Evolutionary conservation across 1,140 invertebrate genomes (phyloP), one percentile per base, ranked within the genome.

Genomic region (Drosophila navojoa): DNA sequence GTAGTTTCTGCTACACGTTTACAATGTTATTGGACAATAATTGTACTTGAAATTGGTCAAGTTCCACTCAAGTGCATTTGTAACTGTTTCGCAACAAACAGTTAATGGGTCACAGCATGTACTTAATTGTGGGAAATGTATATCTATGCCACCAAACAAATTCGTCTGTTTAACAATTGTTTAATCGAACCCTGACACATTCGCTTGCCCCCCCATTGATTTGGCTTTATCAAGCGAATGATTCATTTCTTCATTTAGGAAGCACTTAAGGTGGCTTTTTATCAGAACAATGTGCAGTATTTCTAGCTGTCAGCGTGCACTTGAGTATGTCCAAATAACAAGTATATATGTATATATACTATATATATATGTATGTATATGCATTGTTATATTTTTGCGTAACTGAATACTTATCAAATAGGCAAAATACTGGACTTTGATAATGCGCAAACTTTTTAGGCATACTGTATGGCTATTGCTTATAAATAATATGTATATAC

Each of bases 291-390:
- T 59, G 27, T 42, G 55, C 49, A 64, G 19, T 57, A 52, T 76
- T 52, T 27, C 9, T 42, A 27, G 61, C 32, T 71, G 69, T 76
- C 61, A 49, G 29, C 15, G 2, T 13, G n/a, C 57, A 76, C 80
- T 84, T 63, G 71, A 76, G 59, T 72, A 52, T 84, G 76, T 73
- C 80, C 62, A 52, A 61, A 75, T 79, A 66, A 66, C 47, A 59
- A 55, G 40, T 47, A 9, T 22, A 35, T 63, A 72, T 38, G 55
- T 11, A 61, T 19, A 57, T 57, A 45, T 47, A 9, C 16, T 0
- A 6, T 45, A 1, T 45, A 22, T 47, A 22, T 53, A 15, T 67
- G 9, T 54, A 25, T 49, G 19, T 29, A 13, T 49, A 15, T 44
- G 47, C 16, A 25, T 49, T 2, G 3, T 13, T 52, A 13, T 5